Conservation (phyloP, 2,797 vertebrate genomes). For the Gambusia yucatana region DNA sequence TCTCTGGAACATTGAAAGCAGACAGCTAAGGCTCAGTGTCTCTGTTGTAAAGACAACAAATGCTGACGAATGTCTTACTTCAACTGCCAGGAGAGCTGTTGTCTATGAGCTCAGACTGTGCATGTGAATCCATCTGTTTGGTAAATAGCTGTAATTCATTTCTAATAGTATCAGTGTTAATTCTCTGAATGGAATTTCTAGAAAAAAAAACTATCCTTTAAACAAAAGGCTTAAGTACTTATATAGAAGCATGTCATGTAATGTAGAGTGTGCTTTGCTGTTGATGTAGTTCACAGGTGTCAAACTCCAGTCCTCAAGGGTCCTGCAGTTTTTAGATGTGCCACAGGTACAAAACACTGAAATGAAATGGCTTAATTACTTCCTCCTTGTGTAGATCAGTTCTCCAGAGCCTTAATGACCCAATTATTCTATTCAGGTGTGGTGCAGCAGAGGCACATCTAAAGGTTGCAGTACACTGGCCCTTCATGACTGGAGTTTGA, state of each 20-base stretch:
- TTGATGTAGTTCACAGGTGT: constrained; percentile 1
- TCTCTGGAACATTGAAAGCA: constrained; percentile 31
- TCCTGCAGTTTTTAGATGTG: too few relatives aligned
- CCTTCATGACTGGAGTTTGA: too few relatives aligned
- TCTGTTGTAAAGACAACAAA: constrained; percentile 42
- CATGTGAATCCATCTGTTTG: constrained; percentile 30
- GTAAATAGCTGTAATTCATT: constrained; percentile 45
- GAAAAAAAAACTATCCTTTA: constrained; percentile 29
- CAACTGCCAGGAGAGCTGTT: constrained; percentile 49
- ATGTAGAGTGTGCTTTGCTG: neutral
- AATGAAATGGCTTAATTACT: too few relatives aligned
- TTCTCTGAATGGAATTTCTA: constrained; percentile 29
- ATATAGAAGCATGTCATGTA: constrained; percentile 5
- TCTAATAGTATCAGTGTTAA: constrained; percentile 52
- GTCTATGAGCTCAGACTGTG: neutral
- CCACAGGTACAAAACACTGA: too few relatives aligned
- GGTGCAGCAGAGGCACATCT: too few relatives aligned
- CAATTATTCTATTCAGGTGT: too few relatives aligned
- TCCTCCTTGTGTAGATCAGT: too few relatives aligned
- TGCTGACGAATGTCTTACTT: constrained; percentile 45
- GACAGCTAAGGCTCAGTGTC: constrained; percentile 34
- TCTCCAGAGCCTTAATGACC: too few relatives aligned
- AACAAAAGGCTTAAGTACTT: constrained; percentile 43
- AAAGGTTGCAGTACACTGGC: too few relatives aligned
- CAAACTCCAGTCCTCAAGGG: too few relatives aligned